Evolutionary conservation across 2,888 invertebrate species (phyloP), one percentile per base, ranked within the genome.

Genomic region (Monochamus alternatus): DNA sequence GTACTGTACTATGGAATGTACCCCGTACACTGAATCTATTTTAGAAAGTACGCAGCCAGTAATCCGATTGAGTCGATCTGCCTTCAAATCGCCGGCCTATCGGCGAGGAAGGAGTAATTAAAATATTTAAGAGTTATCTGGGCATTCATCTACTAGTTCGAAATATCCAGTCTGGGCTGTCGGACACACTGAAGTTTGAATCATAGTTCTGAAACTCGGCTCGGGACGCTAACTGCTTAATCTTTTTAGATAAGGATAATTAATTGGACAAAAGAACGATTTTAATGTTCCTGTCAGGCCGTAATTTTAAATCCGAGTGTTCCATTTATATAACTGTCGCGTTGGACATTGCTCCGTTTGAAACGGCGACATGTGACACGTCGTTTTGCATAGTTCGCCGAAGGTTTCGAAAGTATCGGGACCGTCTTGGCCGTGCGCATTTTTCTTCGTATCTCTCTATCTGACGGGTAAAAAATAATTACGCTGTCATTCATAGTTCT

Each of bases 261-360:
- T 55, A 55, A 55, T 55, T 55, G 55, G 55, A 55, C 55, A 55
- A 55, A 22, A 22, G 55, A 55, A 55, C 55, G 55, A 22, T 22
- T 55, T n/a, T 55, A 55, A 55, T 55, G 55, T 55, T 14, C n/a
- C 55, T 55, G 55, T 55, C 55, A 55, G 55, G 7, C 55, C 5
- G 55, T 55, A 55, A 55, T 55, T 55, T 55, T 55, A 55, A 55
- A 55, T 55, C 55, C 22, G 55, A 22, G n/a, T 55, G 55, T 55
- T 55, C 55, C 55, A 55, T 55, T 55, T 55, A 55, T 55, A 55
- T n/a, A 55, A 7, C 55, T 55, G 55, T 55, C 55, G 55, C 47
- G 14, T 55, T 55, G 55, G 47, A 47, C 47, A 47, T 47, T 47
- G 47, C 47, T 12, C 9, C 3, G 10, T 9, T 7, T 47, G 47